Base-by-base conservation (phyloP, 2,797 vertebrate genomes). In the Chelidonichthys spinosus region DNA sequence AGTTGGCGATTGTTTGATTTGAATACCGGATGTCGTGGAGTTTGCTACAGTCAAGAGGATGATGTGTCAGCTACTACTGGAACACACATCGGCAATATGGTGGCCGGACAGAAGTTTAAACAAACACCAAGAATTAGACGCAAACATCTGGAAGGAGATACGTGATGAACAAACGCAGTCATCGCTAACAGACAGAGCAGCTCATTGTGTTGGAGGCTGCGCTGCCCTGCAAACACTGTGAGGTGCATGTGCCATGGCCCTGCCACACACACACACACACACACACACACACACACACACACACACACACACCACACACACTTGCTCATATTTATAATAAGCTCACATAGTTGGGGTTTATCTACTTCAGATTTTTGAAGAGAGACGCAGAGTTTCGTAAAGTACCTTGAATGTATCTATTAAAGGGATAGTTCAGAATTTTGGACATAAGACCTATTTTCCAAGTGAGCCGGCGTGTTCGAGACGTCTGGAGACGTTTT, bases 161-260 rank as follows among this genome's bases (percentile, higher is more conserved):
- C 2, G 40, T 14, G 66, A 81, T 60, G 67, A 80, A 75, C 18
- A 63, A 73, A 70, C 42, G 66, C 62, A 52, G 65, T 46, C 59
- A 62, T 80, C 60, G 52, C 62, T 66, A 60, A 71, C 58, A 76
- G 75, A 74, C 32, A 69, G 70, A 63, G 71, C 36, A 62, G 63
- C 73, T 63, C 69, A 52, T 25, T 76, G 52, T 79, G 74, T 64
- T 46, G 66, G 72, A 78, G 69, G 83, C 74, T 80, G 79, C 55
- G 62, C 79, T 87, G 85, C 74, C 79, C 80, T 84, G 78, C 74
- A 79, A 85, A 85, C 78, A 86, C 78, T 84, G 79, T 81, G 83
- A 83, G 61, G 79, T 87, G 87, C 44, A 50, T 77, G 84, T 76
- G 74, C 75, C 63, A 72, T 88, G 92, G 90, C 74, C 90, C 92